These are phyloP conservation scores for Drosophila ficusphila DNA, from an alignment of 1,140 invertebrate species.

Conservation along the genomic window DNA sequence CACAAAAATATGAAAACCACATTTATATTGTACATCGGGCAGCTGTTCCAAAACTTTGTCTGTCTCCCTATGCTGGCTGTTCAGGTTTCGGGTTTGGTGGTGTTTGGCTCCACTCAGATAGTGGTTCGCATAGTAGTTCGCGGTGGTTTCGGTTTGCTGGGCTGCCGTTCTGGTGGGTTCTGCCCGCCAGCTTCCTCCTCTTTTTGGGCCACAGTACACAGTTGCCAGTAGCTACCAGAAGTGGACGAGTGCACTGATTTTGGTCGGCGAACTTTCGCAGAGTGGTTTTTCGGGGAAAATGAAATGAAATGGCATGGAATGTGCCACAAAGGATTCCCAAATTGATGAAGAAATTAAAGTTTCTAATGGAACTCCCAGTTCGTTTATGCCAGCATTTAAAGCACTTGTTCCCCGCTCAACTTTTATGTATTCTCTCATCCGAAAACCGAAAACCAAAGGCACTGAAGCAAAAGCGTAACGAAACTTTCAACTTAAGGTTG, in stretches of 20 bases:
- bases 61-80: constrained; percentile 28
- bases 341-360: constrained; percentile 46
- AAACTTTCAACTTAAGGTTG: constrained; percentile 29
- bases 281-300: constrained; percentile 31
- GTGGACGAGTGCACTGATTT: constrained; percentile 56
- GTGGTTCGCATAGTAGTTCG: constrained; percentile 61
- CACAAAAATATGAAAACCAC: constrained; percentile 82
- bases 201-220: constrained; percentile 50
- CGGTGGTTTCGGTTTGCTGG: constrained; percentile 28
- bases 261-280: constrained; percentile 46
- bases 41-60: constrained; percentile 78
- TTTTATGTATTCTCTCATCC: neutral
- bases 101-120: constrained; percentile 1
- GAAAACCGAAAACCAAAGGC: constrained; percentile 28
- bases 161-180: constrained; percentile 12
- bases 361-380: constrained; percentile 4
- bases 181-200: constrained; percentile 37
- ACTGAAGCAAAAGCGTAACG: constrained; percentile 55
- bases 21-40: constrained; percentile 79
- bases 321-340: constrained; percentile 28
- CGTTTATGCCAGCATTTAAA: constrained; percentile 10
- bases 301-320: constrained; percentile 46
- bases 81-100: neutral
- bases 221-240: constrained; percentile 39
- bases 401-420: constrained; percentile 14